phyloP scores from a whole-genome alignment of 2,797 vertebrate species.

The Anolis apletophallus region DNA sequence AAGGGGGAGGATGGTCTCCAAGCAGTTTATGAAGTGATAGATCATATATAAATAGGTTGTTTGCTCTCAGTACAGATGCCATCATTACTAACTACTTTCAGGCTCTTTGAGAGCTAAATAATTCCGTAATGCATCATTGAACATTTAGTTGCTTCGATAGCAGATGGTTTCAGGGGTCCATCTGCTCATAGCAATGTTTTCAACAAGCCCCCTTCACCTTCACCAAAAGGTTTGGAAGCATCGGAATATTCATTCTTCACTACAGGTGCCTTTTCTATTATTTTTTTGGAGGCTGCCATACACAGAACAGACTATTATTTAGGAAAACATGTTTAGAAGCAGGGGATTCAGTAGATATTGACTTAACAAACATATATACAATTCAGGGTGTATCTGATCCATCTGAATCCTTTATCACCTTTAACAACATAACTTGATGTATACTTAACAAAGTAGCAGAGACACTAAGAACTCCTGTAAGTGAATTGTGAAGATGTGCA shows the following conservation, averaged over 20 bases:
- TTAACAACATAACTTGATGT: too few species aligned
- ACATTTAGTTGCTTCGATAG: slow-evolving; percentile 88
- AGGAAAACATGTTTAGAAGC: slow-evolving; percentile 40
- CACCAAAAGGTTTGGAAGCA: slow-evolving; percentile 84
- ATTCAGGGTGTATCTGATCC: background rate
- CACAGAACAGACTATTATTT: slow-evolving; percentile 4
- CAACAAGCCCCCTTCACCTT: slow-evolving; percentile 93
- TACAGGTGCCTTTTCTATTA: slow-evolving; percentile 70
- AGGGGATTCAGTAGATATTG: slow-evolving; percentile 46
- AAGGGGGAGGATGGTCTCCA: slow-evolving; percentile 74
- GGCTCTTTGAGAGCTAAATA: slow-evolving; percentile 93
- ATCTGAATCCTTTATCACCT: too few species aligned
- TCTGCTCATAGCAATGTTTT: slow-evolving; percentile 92
- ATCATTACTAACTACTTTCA: slow-evolving; percentile 91
- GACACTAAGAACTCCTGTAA: too few species aligned
- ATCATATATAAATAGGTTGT: slow-evolving; percentile 93
- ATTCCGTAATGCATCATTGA: slow-evolving; percentile 92
- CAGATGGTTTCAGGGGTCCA: slow-evolving; percentile 93
- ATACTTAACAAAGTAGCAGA: too few species aligned
- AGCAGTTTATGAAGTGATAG: slow-evolving; percentile 84
- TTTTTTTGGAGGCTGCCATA: slow-evolving; percentile 48
- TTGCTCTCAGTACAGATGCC: slow-evolving; percentile 87
- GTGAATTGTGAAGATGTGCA: too few species aligned
- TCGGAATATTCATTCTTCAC: slow-evolving; percentile 82
- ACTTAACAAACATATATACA: slow-evolving; percentile 29